Conservation (phyloP, 2,888 invertebrate species). For the Agelastica alni region DNA sequence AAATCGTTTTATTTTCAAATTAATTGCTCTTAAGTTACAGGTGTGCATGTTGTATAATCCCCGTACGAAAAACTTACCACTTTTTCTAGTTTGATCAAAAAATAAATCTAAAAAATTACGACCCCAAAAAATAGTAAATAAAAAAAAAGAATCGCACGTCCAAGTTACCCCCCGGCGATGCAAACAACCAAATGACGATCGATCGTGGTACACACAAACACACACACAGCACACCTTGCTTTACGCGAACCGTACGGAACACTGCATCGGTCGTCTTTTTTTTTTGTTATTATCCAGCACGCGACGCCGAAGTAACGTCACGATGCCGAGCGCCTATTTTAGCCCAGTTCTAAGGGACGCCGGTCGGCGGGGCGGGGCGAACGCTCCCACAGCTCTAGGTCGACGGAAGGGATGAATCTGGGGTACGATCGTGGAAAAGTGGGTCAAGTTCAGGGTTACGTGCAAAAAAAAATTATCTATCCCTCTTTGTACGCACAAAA, state of each 20-base stretch:
- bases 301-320: conserved; percentile 20
- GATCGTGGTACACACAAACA: not conserved
- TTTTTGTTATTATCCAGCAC: conserved; percentile 26
- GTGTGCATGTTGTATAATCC: no score
- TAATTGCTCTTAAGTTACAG: no score
- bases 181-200: no score
- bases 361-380: conserved; percentile 5
- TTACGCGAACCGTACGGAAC: conserved; percentile 17
- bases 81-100: no score
- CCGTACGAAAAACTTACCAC: no score
- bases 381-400: conserved; percentile 2
- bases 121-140: no score
- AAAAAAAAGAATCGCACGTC: no score
- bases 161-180: no score
- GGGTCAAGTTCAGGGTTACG: conserved; percentile 6
- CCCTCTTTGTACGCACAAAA: no score
- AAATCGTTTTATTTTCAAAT: no score
- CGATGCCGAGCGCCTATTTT: conserved; percentile 11
- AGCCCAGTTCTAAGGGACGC: not conserved
- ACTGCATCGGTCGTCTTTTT: conserved; percentile 28
- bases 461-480: no score
- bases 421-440: not conserved
- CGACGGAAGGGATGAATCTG: not conserved
- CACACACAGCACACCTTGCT: conserved; percentile 21
- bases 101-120: no score